phyloP scores from a whole-genome alignment of 2,113 vertebrate genomes.

The Carollia perspicillata region DNA sequence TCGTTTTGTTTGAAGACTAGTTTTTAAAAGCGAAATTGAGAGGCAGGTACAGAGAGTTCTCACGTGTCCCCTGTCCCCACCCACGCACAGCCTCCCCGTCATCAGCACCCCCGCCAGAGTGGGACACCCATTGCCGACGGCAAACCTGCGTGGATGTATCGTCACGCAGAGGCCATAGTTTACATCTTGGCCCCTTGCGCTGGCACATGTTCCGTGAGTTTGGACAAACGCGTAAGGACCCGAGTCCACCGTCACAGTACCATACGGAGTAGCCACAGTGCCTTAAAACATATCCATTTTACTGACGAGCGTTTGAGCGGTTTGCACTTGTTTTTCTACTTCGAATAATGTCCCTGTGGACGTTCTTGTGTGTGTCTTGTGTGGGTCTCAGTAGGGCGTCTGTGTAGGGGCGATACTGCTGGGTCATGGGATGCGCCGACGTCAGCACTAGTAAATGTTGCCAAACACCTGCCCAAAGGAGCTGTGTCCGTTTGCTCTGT shows the following conservation, averaged over 20 bases:
- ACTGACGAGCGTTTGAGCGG: too few species aligned
- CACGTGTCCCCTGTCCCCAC: not conserved
- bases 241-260: not conserved
- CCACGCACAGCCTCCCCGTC: too few species aligned
- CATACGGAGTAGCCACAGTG: not conserved
- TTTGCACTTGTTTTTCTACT: not conserved
- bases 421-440: accelerated
- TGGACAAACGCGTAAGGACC: not conserved
- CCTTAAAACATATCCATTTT: not conserved
- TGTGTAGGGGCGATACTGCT: not conserved
- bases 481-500: accelerated
- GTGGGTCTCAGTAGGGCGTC: not conserved
- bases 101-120: not conserved
- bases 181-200: not conserved
- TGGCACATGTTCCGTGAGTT: not conserved
- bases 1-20: not conserved
- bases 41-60: not conserved
- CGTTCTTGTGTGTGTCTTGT: too few species aligned
- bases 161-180: not conserved
- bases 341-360: not conserved
- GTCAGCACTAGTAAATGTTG: not conserved
- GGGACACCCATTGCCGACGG: accelerated
- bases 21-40: not conserved
- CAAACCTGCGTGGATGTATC: accelerated
- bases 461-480: not conserved